These are phyloP conservation scores for Porites evermanni DNA, from an alignment of 92 coral and sea anemone genomes.

Conservation along the genomic window DNA sequence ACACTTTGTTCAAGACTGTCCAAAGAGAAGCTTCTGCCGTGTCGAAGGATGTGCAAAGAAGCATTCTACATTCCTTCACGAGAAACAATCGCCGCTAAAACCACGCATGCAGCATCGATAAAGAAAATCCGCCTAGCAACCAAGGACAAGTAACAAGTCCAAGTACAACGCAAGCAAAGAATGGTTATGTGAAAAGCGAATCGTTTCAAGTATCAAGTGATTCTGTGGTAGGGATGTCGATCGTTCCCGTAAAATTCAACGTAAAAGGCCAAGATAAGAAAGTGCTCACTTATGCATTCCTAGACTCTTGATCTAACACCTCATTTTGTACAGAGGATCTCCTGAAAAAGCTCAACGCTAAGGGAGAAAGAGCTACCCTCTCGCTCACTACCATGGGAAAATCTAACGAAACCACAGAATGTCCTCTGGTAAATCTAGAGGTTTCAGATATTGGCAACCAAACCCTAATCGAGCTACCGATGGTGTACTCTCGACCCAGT, in stretches of 20 bases:
- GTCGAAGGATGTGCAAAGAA: conserved; percentile 63
- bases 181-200: conserved; percentile 2
- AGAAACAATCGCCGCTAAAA: not conserved
- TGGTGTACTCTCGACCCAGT: conserved; percentile 50
- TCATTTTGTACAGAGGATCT: conserved; percentile 71
- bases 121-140: no score
- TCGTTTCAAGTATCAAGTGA: not conserved
- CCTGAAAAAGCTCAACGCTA: conserved; percentile 22
- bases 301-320: conserved; percentile 77
- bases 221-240: conserved; percentile 36
- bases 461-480: conserved; percentile 41
- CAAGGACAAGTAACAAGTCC: not conserved
- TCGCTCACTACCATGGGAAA: conserved; percentile 67
- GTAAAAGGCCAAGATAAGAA: conserved; percentile 48
- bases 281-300: conserved; percentile 71
- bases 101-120: not conserved
- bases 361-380: conserved; percentile 46
- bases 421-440: conserved; percentile 55
- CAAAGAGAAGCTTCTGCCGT: conserved; percentile 60
- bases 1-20: conserved; percentile 41
- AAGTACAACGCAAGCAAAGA: not conserved
- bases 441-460: conserved; percentile 38
- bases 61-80: conserved; percentile 16
- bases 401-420: conserved; percentile 30
- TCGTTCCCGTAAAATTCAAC: conserved; percentile 69